phyloP scores from a whole-genome alignment of 2,888 invertebrate species.

The Watsonalla binaria region DNA sequence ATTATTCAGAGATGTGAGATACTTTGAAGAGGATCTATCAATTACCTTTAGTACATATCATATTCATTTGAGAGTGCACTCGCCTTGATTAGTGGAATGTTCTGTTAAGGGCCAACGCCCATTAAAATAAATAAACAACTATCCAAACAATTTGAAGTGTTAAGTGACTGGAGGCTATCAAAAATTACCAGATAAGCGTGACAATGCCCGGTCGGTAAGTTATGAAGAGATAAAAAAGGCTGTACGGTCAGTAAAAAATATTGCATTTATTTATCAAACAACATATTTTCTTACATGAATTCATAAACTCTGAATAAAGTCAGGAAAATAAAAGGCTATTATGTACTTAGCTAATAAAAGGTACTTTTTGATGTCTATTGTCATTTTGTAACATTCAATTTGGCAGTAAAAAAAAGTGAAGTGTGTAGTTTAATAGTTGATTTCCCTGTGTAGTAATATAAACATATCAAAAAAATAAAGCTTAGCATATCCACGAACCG shows the following conservation, averaged over 20 bases:
- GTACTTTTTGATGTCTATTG: no score
- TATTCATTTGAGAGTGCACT: slow-evolving; percentile 73
- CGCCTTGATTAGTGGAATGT: slow-evolving; percentile 71
- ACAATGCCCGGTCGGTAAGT: slow-evolving; percentile 69
- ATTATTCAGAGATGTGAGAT: background rate
- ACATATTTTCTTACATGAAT: background rate
- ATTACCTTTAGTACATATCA: slow-evolving; percentile 66
- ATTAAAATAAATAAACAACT: slow-evolving; percentile 74
- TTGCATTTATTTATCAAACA: background rate
- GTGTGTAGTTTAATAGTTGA: no score
- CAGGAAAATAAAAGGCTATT: slow-evolving; percentile 4
- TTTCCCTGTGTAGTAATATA: no score
- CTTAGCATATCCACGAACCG: background rate
- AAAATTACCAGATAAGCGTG: slow-evolving; percentile 73
- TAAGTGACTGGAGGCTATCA: slow-evolving; percentile 75
- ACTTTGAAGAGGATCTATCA: slow-evolving; percentile 29
- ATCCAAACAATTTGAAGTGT: slow-evolving; percentile 73
- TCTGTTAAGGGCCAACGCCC: slow-evolving; percentile 60
- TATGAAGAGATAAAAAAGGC: slow-evolving; percentile 71
- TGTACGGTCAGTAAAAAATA: slow-evolving; percentile 39
- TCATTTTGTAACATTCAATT: no score
- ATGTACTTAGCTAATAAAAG: no score
- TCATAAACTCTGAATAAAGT: slow-evolving; percentile 8
- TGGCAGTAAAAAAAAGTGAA: no score
- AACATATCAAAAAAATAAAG: no score